A percentile compares a stretch with the other conserved stretches of the same genome.
phyloP scores from a whole-genome alignment of 2,113 vertebrate species.

The Aptenodytes patagonicus region DNA sequence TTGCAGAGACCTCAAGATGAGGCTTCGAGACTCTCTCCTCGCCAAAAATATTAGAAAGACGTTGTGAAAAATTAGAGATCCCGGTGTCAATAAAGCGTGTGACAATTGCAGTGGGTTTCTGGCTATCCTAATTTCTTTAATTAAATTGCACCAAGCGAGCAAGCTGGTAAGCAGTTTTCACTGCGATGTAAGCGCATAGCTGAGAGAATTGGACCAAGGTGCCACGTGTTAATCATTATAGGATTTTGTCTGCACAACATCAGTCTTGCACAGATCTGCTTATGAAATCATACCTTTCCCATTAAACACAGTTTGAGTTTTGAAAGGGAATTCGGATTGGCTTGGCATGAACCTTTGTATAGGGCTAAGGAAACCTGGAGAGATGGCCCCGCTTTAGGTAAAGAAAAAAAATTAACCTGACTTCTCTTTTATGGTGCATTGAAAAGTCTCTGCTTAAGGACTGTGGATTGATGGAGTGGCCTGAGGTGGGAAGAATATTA shows the following conservation, averaged over 20 bases:
- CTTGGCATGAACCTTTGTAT: neutral
- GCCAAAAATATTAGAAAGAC: neutral
- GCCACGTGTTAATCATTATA: conserved; percentile 56
- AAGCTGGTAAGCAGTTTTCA: neutral
- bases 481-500: conserved; percentile 15
- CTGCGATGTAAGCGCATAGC: neutral
- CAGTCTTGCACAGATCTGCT: conserved; percentile 42
- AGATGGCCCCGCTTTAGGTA: neutral
- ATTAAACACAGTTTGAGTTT: conserved; percentile 49
- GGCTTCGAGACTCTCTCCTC: neutral
- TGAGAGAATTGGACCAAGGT: neutral
- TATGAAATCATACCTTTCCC: conserved; percentile 60
- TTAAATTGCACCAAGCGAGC: neutral
- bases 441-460: neutral
- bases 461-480: neutral
- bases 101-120: neutral
- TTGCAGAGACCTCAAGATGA: neutral
- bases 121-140: neutral
- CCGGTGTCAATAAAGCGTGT: neutral
- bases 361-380: neutral
- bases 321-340: conserved; percentile 23
- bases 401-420: neutral
- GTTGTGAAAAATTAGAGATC: neutral
- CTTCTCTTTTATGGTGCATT: neutral
- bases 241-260: conserved; percentile 46